phyloP scores from a whole-genome alignment of 2,888 invertebrate species.

The Cryptus viduatorius region DNA sequence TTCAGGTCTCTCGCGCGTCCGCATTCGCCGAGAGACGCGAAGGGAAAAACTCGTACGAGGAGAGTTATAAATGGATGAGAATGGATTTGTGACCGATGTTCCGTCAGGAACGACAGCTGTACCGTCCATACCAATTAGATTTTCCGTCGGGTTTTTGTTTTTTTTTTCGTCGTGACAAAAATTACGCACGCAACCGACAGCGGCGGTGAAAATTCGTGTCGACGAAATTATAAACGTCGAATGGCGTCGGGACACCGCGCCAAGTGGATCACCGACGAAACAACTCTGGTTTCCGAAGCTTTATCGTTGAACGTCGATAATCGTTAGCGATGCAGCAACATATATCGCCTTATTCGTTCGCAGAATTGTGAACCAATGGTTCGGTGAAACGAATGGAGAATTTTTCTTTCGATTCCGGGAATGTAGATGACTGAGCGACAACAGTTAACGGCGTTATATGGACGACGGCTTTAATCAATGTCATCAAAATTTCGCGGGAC shows the following conservation, averaged over 20 bases:
- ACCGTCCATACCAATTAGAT: neutral
- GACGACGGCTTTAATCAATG: no score
- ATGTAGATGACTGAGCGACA: no score
- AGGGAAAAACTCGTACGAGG: conserved; percentile 39
- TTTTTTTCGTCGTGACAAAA: neutral
- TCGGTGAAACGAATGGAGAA: no score
- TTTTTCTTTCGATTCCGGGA: no score
- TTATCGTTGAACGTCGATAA: neutral
- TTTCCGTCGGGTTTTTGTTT: neutral
- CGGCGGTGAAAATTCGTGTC: neutral
- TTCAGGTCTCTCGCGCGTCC: conserved; percentile 55
- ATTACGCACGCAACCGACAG: neutral
- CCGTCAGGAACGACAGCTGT: conserved; percentile 41
- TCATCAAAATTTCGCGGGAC: no score
- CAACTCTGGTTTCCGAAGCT: neutral
- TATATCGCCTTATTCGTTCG: no score
- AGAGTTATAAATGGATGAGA: conserved; percentile 65
- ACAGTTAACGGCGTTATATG: no score
- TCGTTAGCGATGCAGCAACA: no score
- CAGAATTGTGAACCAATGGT: no score
- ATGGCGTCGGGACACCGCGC: neutral
- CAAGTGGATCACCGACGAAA: neutral
- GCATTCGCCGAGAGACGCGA: conserved; percentile 37
- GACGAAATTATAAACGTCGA: neutral
- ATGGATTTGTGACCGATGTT: conserved; percentile 63